Percentiles rank a stretch among this genome's conserved stretches.
Evolutionary conservation across 2,113 vertebrate genomes (phyloP).

Genomic region (Jacana jacana): DNA sequence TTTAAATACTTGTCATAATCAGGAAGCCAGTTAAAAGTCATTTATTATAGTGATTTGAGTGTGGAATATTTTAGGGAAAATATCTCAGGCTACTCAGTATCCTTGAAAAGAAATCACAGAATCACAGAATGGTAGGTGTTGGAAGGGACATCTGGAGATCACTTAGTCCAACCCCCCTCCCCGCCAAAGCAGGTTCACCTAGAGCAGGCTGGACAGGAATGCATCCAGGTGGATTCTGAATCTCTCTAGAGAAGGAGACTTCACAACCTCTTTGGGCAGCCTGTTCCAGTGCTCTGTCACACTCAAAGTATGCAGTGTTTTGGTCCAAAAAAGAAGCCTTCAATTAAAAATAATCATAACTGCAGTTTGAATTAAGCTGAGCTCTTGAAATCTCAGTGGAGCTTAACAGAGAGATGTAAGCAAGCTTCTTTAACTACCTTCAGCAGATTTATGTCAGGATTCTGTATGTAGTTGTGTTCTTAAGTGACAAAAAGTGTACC

Average conservation of each 20-base stretch:
- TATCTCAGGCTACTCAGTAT: neutral
- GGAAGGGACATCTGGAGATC: too few relatives aligned
- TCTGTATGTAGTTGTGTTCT: neutral
- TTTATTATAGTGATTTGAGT: neutral
- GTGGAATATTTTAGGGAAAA: neutral
- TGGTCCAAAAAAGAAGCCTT: neutral
- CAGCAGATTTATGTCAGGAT: neutral
- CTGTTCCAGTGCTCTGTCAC: too few relatives aligned
- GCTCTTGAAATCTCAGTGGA: neutral
- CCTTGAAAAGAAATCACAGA: neutral
- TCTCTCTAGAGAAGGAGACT: too few relatives aligned
- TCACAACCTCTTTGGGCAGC: too few relatives aligned
- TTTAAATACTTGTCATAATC: neutral
- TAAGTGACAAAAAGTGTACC: neutral
- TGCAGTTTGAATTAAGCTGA: neutral
- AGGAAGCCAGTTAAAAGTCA: neutral
- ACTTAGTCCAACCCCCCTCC: too few relatives aligned
- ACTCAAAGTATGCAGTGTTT: neutral
- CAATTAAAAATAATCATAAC: neutral
- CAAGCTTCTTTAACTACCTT: neutral
- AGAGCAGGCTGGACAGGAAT: too few relatives aligned
- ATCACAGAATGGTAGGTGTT: too few relatives aligned
- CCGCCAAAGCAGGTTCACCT: too few relatives aligned
- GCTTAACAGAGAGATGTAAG: neutral
- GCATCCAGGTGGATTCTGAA: too few relatives aligned